A percentile compares a stretch with the other conserved stretches of the same genome.
Evolutionary conservation across 2,888 invertebrate species (phyloP).

Genomic region (Tipula lateralis): DNA sequence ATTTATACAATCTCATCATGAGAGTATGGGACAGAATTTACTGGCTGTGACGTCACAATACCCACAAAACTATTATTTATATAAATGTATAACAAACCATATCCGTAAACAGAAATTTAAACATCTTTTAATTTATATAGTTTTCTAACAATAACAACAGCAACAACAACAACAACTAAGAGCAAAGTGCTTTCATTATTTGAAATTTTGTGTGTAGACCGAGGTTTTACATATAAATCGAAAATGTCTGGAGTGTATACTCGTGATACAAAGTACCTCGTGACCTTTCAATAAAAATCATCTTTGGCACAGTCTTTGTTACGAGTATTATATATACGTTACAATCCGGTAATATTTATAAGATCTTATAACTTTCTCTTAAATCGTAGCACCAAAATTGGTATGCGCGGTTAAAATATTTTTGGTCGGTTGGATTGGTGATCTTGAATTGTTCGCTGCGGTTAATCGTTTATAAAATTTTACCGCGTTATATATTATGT

Average conservation of each 20-base stretch:
- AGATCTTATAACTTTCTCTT: not conserved
- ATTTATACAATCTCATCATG: not conserved
- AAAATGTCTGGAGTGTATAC: not conserved
- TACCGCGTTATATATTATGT: not conserved
- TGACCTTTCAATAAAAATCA: constrained; percentile 12
- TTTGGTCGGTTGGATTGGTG: not conserved
- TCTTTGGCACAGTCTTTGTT: not conserved
- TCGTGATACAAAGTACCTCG: not conserved
- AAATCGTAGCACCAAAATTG: not conserved
- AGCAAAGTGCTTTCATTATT: not conserved
- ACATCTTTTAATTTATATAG: not conserved
- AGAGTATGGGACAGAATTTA: not conserved
- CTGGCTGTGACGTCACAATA: not conserved
- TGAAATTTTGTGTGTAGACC: not conserved
- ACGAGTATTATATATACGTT: too few relatives aligned
- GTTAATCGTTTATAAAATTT: not conserved
- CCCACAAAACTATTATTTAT: not conserved
- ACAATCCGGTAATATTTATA: not conserved
- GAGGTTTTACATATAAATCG: not conserved
- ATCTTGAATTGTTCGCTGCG: not conserved
- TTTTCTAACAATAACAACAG: not conserved
- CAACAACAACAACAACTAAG: not conserved
- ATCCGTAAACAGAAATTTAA: constrained; percentile 1
- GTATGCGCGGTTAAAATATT: not conserved
- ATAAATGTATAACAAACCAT: not conserved